Evolutionary conservation across 2,888 invertebrate genomes (phyloP).

Genomic region (Malacosoma neustria): DNA sequence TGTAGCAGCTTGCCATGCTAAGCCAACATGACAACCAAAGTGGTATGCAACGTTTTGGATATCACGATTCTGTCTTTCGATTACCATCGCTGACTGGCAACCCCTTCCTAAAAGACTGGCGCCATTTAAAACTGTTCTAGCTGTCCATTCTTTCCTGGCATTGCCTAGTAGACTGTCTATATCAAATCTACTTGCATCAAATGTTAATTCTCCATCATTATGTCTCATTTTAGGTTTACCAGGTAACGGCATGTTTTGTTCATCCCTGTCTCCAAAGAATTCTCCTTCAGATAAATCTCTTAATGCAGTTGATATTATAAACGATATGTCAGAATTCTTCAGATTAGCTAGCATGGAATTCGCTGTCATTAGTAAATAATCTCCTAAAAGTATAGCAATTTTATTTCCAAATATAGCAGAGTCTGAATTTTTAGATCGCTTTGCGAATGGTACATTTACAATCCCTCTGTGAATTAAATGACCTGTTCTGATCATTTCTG

Average conservation of each 20-base stretch:
- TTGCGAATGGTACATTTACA: constrained; percentile 63
- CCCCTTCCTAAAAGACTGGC: constrained; percentile 81
- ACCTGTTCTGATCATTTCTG: constrained; percentile 91
- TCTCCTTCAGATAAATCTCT: constrained; percentile 88
- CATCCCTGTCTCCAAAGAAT: constrained; percentile 84
- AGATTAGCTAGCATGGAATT: constrained; percentile 88
- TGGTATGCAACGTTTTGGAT: constrained; percentile 83
- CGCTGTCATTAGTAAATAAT: constrained; percentile 88
- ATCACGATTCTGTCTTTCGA: constrained; percentile 81
- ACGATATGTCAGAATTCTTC: constrained; percentile 81
- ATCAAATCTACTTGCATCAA: constrained; percentile 51
- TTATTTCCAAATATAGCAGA: constrained; percentile 92
- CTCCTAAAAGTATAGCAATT: constrained; percentile 89
- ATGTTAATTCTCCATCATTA: constrained; percentile 45
- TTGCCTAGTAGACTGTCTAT: constrained; percentile 66
- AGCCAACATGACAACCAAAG: constrained; percentile 87
- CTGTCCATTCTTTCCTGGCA: constrained; percentile 82
- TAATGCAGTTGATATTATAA: constrained; percentile 86
- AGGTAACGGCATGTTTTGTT: constrained; percentile 83
- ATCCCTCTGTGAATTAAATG: constrained; percentile 85
- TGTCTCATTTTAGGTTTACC: constrained; percentile 67
- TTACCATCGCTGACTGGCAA: constrained; percentile 84
- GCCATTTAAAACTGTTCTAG: constrained; percentile 80
- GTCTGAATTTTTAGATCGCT: constrained; percentile 74
- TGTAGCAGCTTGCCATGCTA: constrained; percentile 84